Evolutionary conservation across 2,888 invertebrate genomes (phyloP).

Genomic region (Agrochola macilenta): DNA sequence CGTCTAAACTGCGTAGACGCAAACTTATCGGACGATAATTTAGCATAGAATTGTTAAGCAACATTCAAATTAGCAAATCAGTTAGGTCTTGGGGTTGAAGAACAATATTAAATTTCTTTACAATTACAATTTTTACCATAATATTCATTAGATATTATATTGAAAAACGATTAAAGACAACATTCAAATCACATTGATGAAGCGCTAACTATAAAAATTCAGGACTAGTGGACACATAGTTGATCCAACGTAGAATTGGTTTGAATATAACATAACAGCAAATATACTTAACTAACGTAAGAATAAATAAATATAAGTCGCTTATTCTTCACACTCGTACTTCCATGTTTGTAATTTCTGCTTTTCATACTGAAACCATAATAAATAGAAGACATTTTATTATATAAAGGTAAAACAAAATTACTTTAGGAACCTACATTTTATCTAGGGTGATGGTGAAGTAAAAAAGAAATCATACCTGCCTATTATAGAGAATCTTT

Average conservation of each 20-base stretch:
- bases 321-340: constrained; percentile 69
- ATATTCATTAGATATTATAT: constrained; percentile 32
- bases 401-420: neutral
- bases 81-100: constrained; percentile 22
- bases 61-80: constrained; percentile 22
- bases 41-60: constrained; percentile 31
- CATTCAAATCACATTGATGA: constrained; percentile 45
- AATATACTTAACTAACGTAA: constrained; percentile 45
- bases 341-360: constrained; percentile 62
- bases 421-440: neutral
- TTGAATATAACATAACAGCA: constrained; percentile 41
- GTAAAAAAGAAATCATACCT: constrained; percentile 28
- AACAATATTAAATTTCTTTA: constrained; percentile 39
- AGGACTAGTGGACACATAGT: constrained; percentile 33
- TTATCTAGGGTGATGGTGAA: constrained; percentile 20
- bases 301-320: constrained; percentile 57
- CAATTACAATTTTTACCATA: constrained; percentile 31
- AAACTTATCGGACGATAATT: constrained; percentile 39
- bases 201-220: constrained; percentile 42
- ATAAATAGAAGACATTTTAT: constrained; percentile 7
- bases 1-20: constrained; percentile 44
- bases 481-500: constrained; percentile 22
- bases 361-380: constrained; percentile 63
- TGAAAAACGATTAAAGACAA: constrained; percentile 49
- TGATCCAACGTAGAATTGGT: constrained; percentile 32